Evolutionary conservation across 1,140 invertebrate species (phyloP), one percentile per base, ranked within the genome.

Genomic region (Oscheius sp.): DNA sequence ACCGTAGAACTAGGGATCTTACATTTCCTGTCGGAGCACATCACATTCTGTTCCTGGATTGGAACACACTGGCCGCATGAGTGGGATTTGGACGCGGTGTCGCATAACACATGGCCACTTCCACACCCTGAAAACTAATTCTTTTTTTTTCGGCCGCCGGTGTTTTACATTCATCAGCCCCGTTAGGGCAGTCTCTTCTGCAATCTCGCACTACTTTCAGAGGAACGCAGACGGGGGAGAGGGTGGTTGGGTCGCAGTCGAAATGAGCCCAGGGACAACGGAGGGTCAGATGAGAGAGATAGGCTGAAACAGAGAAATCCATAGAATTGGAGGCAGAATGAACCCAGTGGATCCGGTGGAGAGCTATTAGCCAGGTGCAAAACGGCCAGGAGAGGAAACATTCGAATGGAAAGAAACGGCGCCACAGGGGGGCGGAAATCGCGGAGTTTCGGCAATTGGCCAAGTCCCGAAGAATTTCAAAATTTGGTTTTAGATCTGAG

Each of bases 231-330:
- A 23, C 7, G 7, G 49, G 49, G 4, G 49, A 4, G 4, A 26
- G 7, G 28, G 49, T 20, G 7, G 7, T 23, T 4, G 49, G 7
- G 49, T 55, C 49, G 23, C 49, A 55, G 49, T 55, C 49, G 49
- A 55, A 55, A 23, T 55, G 49, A 23, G 49, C 49, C 49, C 49
- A 55, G 7, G 49, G 49, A 55, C 49, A 55, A 4, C 49, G 49
- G 49, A 55, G 49, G 23, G 49, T 20, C 7, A 55, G 15, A 26
- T 55, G 49, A 23, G 7, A 7, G 23, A 26, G 49, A 23, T 55
- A 55, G 49, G 49, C 49, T 55, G 49, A 55, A 55, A 55, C 7
- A 26, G 4, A 20, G 7, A 26, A 4, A 13, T 55, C 4, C 49
- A 4, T 13, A n/a, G n/a, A n/a, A n/a, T n/a, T n/a, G n/a, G 7